A percentile compares a stretch with the other conserved stretches of the same genome.
These are phyloP conservation scores for Turritopsis rubra DNA, from an alignment of 30 jellyfish, hydroid and myxozoan species.

Conservation along the genomic window DNA sequence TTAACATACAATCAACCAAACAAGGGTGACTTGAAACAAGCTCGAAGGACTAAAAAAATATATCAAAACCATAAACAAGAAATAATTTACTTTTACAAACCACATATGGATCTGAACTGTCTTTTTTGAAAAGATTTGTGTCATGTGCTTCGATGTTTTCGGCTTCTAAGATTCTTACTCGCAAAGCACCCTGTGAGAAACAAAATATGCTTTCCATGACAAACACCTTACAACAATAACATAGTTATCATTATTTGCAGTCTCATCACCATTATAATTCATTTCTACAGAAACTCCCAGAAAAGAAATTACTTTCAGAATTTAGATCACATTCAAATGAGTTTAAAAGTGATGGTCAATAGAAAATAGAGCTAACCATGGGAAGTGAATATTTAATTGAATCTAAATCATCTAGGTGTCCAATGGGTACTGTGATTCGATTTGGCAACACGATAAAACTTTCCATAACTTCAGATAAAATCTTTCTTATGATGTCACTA, in stretches of 20 bases:
- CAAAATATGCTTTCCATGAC: too few species aligned
- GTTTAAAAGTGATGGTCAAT: not conserved
- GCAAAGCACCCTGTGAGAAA: conserved; percentile 75
- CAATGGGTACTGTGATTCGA: conserved; percentile 72
- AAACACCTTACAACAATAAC: too few species aligned
- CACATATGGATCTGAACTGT: conserved; percentile 89
- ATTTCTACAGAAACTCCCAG: too few species aligned
- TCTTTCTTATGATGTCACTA: conserved; percentile 72
- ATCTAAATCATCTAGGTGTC: conserved; percentile 57
- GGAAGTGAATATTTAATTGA: conserved; percentile 66
- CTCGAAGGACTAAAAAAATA: not conserved
- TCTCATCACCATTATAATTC: not conserved
- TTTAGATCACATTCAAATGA: not conserved
- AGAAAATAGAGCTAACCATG: too few species aligned
- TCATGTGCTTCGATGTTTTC: conserved; percentile 78
- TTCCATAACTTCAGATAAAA: conserved; percentile 58
- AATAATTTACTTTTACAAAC: conserved; percentile 44
- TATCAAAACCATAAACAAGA: not conserved
- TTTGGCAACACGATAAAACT: conserved; percentile 82
- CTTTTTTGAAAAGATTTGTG: conserved; percentile 65
- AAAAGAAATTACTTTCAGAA: too few species aligned
- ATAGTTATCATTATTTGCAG: too few species aligned
- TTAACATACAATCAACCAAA: too few species aligned
- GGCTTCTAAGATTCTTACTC: conserved; percentile 69
- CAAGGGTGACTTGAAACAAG: too few species aligned